A percentile compares a stretch with the other conserved stretches of the same genome.
These are phyloP conservation scores for Crotalus tigris DNA, from an alignment of 2,113 vertebrate genomes.

Conservation along the genomic window DNA sequence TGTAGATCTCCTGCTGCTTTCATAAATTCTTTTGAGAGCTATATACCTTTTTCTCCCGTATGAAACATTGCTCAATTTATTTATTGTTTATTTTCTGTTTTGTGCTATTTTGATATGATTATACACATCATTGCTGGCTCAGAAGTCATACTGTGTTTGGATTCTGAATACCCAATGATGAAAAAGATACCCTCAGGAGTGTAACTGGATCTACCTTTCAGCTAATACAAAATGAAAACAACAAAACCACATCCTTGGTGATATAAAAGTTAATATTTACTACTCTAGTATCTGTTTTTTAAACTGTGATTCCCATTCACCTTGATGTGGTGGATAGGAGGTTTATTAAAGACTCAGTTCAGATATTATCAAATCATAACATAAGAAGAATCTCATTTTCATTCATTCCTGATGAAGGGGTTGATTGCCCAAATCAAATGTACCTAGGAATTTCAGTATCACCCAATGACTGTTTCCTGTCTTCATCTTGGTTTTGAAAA, in stretches of 20 bases:
- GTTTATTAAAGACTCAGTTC: background rate
- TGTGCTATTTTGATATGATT: constrained; percentile 4
- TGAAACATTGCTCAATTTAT: constrained; percentile 9
- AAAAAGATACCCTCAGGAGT: background rate
- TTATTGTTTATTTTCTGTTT: constrained; percentile 15
- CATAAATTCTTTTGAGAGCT: background rate
- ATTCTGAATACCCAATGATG: background rate
- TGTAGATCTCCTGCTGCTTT: background rate
- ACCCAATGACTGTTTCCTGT: no score
- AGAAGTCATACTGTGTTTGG: background rate
- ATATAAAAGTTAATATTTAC: background rate
- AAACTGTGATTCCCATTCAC: background rate
- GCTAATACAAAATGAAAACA: constrained; percentile 1
- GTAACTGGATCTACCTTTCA: background rate
- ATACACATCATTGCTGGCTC: background rate
- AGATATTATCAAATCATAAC: background rate
- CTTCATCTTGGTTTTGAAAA: background rate
- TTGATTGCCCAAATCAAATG: background rate
- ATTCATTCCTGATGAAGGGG: background rate
- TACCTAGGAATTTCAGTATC: background rate
- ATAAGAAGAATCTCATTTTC: background rate
- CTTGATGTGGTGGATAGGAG: background rate
- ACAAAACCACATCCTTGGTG: background rate
- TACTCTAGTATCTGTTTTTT: background rate
- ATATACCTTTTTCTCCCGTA: background rate